Base-by-base conservation (phyloP, 1,140 invertebrate species). In the Acromyrmex heyeri region DNA sequence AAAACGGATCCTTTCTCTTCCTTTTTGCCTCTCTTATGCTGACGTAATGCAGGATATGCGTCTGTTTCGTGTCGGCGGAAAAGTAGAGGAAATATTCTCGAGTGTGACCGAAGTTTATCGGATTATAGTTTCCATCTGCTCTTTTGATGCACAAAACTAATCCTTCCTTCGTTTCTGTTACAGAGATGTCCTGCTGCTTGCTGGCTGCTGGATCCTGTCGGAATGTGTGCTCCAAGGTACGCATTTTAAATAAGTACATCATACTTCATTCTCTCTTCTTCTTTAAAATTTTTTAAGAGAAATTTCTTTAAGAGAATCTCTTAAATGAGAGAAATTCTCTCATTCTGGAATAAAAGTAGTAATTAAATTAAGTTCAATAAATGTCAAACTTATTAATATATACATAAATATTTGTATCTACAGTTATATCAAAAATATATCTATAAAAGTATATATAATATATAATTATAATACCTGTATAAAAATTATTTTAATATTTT, bases 101-200 rank as follows among this genome's bases (percentile, higher is more conserved):
- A 38, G 62, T 50, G 34, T 34, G 34, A 61, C 57, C 38, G 5
- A 67, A 1, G 64, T 78, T 69, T 34, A 55, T n/a, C 21, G 53
- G 30, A 50, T 27, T 75, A 55, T 89, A 44, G 4, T 24, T 55
- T 59, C 88, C 89, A 88, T 77, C 38, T 90, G 79, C 75, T 79
- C 59, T 86, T 24, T 59, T n/a, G 14, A 57, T 59, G 7, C 57
- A 21, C 50, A n/a, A 48, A 69, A 30, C 44, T 72, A 65, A 72
- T 85, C 73, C 30, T 2, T 69, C 55, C 55, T 81, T 88, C 86
- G 65, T 88, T 79, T 89, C 65, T 92, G 67, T 94, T 93, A n/a
- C 93, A 94, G 93, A 94, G 78, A 94, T 94, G 86, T 91, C 92
- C 69, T 94, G 93, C 86, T 94, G 93, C 53, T 89, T 91, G 14